Percentiles rank a stretch among this genome's conserved stretches.
Evolutionary conservation across 1,140 invertebrate genomes (phyloP).

Genomic region (Teleogryllus occipitalis): DNA sequence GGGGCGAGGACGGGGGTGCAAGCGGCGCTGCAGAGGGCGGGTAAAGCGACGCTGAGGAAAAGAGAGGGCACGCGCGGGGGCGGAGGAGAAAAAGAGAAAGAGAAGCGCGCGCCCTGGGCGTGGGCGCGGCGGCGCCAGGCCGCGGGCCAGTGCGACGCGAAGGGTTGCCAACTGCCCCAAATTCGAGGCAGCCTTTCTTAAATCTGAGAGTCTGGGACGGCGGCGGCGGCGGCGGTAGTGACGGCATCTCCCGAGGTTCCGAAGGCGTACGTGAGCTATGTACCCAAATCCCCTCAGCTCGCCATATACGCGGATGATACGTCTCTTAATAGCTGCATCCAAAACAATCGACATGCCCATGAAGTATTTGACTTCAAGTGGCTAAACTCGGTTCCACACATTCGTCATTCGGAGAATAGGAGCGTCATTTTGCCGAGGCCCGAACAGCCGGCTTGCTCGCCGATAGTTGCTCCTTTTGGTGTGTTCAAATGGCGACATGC

Average conservation of each 20-base stretch:
- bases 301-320: neutral
- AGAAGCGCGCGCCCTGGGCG: neutral
- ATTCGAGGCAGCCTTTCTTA: slow-evolving; percentile 3
- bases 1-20: neutral
- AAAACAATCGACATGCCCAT: too few species aligned
- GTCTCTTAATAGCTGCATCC: neutral
- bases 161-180: slow-evolving; percentile 2
- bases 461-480: too few species aligned
- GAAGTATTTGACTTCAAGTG: too few species aligned
- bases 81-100: neutral
- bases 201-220: neutral
- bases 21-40: neutral
- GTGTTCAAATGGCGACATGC: too few species aligned
- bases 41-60: neutral
- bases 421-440: too few species aligned
- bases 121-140: neutral
- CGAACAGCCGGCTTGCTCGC: too few species aligned
- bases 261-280: too few species aligned
- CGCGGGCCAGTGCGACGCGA: neutral
- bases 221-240: neutral
- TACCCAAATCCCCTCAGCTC: neutral
- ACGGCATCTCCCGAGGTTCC: too few species aligned
- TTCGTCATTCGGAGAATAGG: too few species aligned
- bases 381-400: too few species aligned
- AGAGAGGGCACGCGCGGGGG: neutral